Conservation (phyloP, 2,888 invertebrate genomes). For the Anodontia alba region DNA sequence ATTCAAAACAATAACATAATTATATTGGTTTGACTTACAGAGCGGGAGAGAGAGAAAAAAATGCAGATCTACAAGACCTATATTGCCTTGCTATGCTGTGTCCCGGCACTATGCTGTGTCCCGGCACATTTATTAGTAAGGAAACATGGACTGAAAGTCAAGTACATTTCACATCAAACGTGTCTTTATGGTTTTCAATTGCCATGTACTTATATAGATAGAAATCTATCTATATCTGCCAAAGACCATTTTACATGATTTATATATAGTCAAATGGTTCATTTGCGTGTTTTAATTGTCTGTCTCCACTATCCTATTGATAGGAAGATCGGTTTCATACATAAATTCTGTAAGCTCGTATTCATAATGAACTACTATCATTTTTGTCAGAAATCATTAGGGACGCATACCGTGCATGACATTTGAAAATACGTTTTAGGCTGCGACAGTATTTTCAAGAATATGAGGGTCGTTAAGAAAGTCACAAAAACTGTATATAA, state of each 20-base stretch:
- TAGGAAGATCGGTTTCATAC: slow-evolving; percentile 6
- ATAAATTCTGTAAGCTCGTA: slow-evolving; percentile 14
- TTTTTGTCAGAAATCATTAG: slow-evolving; percentile 3
- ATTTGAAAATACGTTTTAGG: neutral
- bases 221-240: slow-evolving; percentile 1
- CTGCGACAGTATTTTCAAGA: neutral
- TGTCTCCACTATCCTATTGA: neutral
- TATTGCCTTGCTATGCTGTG: too few relatives aligned
- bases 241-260: slow-evolving; percentile 1
- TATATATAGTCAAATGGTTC: slow-evolving; percentile 3
- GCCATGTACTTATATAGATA: slow-evolving; percentile 12
- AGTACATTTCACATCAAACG: too few relatives aligned
- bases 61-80: too few relatives aligned
- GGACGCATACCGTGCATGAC: neutral
- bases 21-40: too few relatives aligned
- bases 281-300: slow-evolving; percentile 4
- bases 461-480: too few relatives aligned
- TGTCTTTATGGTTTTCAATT: neutral
- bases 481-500: too few relatives aligned
- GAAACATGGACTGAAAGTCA: too few relatives aligned
- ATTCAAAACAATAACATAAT: too few relatives aligned
- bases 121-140: too few relatives aligned
- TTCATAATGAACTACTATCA: neutral
- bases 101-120: too few relatives aligned
- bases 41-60: too few relatives aligned